Evolutionary conservation across 2,797 vertebrate species (phyloP), one percentile per base, ranked within the genome.

Genomic region (Cyclura pinguis): DNA sequence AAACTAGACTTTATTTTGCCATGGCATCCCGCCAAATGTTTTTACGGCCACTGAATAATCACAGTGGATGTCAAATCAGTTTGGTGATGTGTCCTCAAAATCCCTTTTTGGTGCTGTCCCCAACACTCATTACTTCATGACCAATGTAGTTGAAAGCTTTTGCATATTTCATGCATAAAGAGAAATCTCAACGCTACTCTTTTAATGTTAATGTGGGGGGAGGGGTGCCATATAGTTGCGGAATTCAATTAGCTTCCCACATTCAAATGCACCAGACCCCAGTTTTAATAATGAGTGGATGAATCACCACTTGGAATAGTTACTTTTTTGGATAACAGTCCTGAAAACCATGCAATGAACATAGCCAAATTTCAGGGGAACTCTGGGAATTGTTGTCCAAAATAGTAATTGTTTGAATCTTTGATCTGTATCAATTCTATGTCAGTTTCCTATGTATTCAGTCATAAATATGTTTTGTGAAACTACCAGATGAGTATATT

Each of bases 151-250:
- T 4, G 16, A 78, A 89, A 80, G 59, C 82, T 55, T 55, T 69
- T 85, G n/a, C 57, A 32, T 77, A 84, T 89, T 89, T 89, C 72
- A 89, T 52, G 57, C 35, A 52, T 73, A 84, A 89, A 64, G 29
- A 20, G 84, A 77, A 47, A 77, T 24, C 52, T 76, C 32, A 50
- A 13, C 22, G 29, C 32, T 84, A 27, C n/a, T 77, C 55, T 50
- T 78, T 84, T 77, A 29, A 73, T 77, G 5, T 42, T 35, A 32
- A 55, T 24, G 27, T 42, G n/a, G 42, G 29, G 69, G n/a, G 55
- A 29, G 27, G 52, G 6, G 32, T 4, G 38, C 35, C 67, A 47
- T 35, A 81, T 74, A 67, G n/a, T 35, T 9, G 1, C 22, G 10
- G n/a, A 55, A 74, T 78, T 32, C 38, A 50, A 4, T 38, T 12